Conservation (phyloP, 2,888 invertebrate species). For the Leucophenga montana region DNA sequence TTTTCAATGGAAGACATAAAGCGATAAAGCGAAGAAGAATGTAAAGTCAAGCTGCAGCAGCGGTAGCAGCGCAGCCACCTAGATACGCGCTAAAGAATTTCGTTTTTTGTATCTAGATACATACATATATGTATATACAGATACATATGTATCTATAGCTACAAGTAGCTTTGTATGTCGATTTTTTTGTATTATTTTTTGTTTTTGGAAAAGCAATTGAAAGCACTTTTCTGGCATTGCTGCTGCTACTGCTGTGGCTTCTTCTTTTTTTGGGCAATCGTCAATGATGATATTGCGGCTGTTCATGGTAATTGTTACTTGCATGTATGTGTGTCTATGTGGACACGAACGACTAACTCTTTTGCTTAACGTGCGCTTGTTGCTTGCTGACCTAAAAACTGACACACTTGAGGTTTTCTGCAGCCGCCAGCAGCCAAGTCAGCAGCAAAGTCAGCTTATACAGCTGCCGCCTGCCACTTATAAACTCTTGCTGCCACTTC, state of each 20-base stretch:
- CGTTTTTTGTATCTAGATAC: constrained; percentile 4
- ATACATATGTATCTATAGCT: neutral
- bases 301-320: constrained; percentile 4
- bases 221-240: constrained; percentile 10
- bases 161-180: neutral
- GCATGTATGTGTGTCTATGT: neutral
- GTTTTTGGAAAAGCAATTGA: constrained; percentile 22
- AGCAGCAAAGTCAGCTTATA: too few relatives aligned
- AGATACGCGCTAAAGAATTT: constrained; percentile 17
- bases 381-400: constrained; percentile 25
- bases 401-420: constrained; percentile 23
- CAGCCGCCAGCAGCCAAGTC: too few relatives aligned
- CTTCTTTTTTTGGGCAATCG: neutral
- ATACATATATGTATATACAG: constrained; percentile 17
- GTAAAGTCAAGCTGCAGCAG: neutral
- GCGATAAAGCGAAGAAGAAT: neutral
- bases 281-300: constrained; percentile 29
- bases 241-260: constrained; percentile 13
- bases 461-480: too few relatives aligned
- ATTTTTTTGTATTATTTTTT: neutral
- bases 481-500: too few relatives aligned
- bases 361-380: constrained; percentile 4
- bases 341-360: neutral
- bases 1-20: constrained; percentile 7
- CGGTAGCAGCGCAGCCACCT: neutral